These are phyloP conservation scores for Melitaea cinxia DNA, from an alignment of 1,140 invertebrate genomes.

Conservation along the genomic window DNA sequence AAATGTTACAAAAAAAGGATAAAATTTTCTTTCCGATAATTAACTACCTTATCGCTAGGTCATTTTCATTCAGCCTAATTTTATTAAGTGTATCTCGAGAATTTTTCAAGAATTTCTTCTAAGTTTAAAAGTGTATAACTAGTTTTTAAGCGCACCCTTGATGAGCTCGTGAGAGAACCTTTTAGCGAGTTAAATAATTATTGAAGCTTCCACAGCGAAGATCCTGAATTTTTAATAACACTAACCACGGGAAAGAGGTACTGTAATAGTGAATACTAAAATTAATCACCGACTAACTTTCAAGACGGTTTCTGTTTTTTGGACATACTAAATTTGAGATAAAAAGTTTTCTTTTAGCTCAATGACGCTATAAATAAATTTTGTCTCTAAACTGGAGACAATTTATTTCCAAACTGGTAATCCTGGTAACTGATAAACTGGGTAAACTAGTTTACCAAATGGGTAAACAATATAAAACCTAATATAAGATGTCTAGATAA, in stretches of 20 bases:
- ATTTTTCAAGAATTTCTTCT: background rate
- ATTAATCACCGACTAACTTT: background rate
- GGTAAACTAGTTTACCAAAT: too few relatives aligned
- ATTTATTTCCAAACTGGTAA: too few relatives aligned
- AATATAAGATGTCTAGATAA: too few relatives aligned
- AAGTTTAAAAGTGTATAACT: background rate
- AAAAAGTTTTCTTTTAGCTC: too few relatives aligned
- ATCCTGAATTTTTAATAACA: slow-evolving; percentile 8
- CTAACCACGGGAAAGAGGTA: background rate
- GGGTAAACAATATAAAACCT: too few relatives aligned
- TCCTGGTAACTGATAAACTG: too few relatives aligned
- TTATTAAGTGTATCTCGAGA: background rate
- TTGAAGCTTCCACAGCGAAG: slow-evolving; percentile 4
- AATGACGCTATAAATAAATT: too few relatives aligned
- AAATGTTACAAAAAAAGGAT: too few relatives aligned
- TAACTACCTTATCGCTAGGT: background rate
- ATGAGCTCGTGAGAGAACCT: background rate
- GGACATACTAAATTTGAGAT: background rate
- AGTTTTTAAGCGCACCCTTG: slow-evolving; percentile 10
- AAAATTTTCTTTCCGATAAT: too few relatives aligned
- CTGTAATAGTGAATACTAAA: background rate
- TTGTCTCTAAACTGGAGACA: too few relatives aligned
- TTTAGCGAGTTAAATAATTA: slow-evolving; percentile 7
- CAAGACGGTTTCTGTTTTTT: background rate
- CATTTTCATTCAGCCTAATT: background rate